Percentiles rank a stretch among this genome's conserved stretches.
These are phyloP conservation scores for Pheosia tremula DNA, from an alignment of 2,888 invertebrate species.

Conservation along the genomic window DNA sequence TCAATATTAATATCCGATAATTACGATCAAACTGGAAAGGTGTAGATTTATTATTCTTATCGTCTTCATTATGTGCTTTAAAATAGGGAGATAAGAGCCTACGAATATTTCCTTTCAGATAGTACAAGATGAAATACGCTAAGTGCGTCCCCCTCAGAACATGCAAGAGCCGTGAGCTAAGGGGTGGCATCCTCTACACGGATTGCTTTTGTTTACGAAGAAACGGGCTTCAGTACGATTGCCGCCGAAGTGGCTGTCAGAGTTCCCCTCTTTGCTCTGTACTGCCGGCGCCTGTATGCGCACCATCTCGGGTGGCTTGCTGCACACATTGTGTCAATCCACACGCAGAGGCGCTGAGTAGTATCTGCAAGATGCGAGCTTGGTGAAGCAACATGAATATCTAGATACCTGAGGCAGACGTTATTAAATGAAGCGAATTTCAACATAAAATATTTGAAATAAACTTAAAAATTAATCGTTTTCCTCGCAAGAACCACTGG, in stretches of 20 bases:
- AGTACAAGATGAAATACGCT: not conserved
- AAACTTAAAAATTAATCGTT: not conserved
- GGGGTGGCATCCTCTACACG: conserved; percentile 77
- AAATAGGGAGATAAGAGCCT: not conserved
- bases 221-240: conserved; percentile 84
- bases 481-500: not conserved
- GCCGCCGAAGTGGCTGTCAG: conserved; percentile 79
- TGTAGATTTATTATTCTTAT: too few species aligned
- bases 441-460: too few species aligned
- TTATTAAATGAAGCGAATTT: not conserved
- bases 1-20: too few species aligned
- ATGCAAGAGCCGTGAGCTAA: conserved; percentile 76
- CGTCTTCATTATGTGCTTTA: too few species aligned
- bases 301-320: conserved; percentile 65
- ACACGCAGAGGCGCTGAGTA: conserved; percentile 63
- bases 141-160: conserved; percentile 25
- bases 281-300: conserved; percentile 65
- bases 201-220: conserved; percentile 83
- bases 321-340: conserved; percentile 62
- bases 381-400: conserved; percentile 12
- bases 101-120: too few species aligned
- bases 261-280: conserved; percentile 61
- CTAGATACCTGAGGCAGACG: not conserved
- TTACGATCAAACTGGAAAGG: too few species aligned
- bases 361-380: conserved; percentile 58